phyloP scores from a whole-genome alignment of 2,113 vertebrate species.

The Tylochromis polylepis region DNA sequence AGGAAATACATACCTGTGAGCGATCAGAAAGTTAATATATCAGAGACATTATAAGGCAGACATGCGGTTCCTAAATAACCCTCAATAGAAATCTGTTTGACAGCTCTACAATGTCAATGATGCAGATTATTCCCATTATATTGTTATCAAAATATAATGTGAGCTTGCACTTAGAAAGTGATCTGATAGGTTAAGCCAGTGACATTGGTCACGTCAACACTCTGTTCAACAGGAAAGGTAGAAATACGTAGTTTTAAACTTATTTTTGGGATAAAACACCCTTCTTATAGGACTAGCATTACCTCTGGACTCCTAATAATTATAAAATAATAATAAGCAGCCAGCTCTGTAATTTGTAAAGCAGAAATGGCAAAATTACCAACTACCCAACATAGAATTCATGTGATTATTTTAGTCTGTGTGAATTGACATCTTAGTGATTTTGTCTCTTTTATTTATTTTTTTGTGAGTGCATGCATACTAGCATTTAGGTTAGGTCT shows the following conservation, averaged over 20 bases:
- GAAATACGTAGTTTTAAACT: not conserved
- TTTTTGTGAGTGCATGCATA: not conserved
- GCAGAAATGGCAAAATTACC: not conserved
- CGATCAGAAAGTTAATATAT: not conserved
- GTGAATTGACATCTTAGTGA: not conserved
- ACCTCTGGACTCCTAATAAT: not conserved
- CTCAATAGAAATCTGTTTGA: not conserved
- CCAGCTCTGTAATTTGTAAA: accelerated
- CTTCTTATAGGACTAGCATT: not conserved
- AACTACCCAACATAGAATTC: not conserved
- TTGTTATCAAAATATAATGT: not conserved
- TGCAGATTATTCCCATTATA: not conserved
- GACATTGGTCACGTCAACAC: not conserved
- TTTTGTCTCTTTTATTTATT: not conserved
- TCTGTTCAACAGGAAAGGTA: not conserved
- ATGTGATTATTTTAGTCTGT: not conserved
- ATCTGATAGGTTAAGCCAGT: not conserved
- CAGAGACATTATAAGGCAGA: not conserved
- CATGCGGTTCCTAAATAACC: not conserved
- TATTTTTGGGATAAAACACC: accelerated
- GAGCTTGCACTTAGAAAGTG: accelerated
- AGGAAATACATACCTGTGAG: accelerated
- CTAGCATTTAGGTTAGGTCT: not conserved
- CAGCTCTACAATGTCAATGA: not conserved
- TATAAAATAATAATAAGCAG: not conserved